Base-by-base conservation (phyloP, 2,113 vertebrate genomes). In the Meriones unguiculatus region DNA sequence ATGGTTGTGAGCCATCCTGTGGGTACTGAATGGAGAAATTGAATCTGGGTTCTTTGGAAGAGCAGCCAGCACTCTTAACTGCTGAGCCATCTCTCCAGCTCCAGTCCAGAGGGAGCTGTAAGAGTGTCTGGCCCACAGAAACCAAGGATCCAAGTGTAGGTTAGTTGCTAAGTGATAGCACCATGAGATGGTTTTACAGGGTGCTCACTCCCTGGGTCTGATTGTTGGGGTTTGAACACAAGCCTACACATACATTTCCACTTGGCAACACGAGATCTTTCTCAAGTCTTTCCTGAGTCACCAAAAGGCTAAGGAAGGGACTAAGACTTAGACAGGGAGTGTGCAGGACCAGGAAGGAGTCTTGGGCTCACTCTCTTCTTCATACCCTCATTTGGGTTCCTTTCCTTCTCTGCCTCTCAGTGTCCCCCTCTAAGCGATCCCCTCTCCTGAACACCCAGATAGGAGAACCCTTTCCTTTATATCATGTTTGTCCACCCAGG, bases 351-450 rank as follows among this genome's bases (percentile, higher is more conserved):
- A 14, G 82, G 38, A 67, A 17, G 7, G 67, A 65, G 50, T 32
- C 30, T 52, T 30, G 15, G 22, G 13, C 38, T 80, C 13, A 0
- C 46, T 14, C 24, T 11, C 6, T 88, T 15, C 15, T 86, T 41
- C 15, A 41, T 20, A 20, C 67, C 54, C 50, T 81, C 1, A 0
- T 0, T 0, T 57, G 12, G 52, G 30, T 15, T 57, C 7, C 1
- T 20, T 54, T 41, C 32, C 28, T 35, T 5, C 59, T 46, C 46
- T 76, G 72, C 17, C 15, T 75, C 28, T 52, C 52, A 35, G 22
- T 12, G 52, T 69, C 52, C 30, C 11, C 70, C 59, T 67, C 17
- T 35, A 38, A 67, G 35, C 9, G 32, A 46, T 50, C 24, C 35
- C 86, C 82, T 89, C 50, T 84, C 0, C 2, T 11, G 0, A 50